Conservation (phyloP, 2,113 vertebrate genomes). For the Tragelaphus imberbis region DNA sequence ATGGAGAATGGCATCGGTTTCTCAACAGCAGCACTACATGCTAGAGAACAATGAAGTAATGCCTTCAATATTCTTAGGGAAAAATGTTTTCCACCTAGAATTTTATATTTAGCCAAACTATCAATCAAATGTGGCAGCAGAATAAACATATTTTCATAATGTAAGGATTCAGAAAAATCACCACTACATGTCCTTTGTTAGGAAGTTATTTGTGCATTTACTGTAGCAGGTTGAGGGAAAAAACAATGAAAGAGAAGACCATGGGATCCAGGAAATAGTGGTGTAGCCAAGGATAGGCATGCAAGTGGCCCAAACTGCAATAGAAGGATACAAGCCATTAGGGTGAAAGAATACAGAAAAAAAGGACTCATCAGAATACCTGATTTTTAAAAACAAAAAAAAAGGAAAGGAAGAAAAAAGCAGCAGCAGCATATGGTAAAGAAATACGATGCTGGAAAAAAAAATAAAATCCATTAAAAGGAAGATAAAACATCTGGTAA, state of each 20-base stretch:
- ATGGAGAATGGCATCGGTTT: background rate
- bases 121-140: background rate
- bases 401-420: background rate
- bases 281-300: background rate
- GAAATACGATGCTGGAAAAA: background rate
- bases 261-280: background rate
- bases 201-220: background rate
- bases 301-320: background rate
- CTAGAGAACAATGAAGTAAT: background rate
- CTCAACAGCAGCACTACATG: background rate
- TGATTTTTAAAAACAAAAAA: background rate
- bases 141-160: conserved; percentile 2
- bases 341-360: background rate
- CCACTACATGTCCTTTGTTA: background rate
- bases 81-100: background rate
- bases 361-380: background rate
- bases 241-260: background rate
- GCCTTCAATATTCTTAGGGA: background rate
- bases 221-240: background rate
- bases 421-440: background rate
- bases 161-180: background rate
- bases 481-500: background rate
- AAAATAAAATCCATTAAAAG: conserved; percentile 13
- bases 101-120: background rate
- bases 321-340: background rate